A percentile compares a stretch with the other conserved stretches of the same genome.
Conservation (phyloP, 1,140 invertebrate species). For the Platyscapa corneri region DNA sequence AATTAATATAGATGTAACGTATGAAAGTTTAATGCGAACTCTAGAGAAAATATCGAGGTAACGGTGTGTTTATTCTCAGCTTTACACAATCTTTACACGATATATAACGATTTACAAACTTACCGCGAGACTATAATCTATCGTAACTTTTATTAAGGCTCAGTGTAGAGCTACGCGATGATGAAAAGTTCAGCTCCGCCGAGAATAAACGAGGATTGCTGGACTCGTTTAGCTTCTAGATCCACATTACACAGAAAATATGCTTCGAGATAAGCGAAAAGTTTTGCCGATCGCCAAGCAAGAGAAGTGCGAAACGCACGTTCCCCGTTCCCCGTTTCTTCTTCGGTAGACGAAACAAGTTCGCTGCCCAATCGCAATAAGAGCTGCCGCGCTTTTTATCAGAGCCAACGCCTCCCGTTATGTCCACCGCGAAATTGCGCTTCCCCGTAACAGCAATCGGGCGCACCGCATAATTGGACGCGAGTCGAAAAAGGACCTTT, state of each 20-base stretch:
- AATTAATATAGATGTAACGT: no score
- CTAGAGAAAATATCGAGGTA: background rate
- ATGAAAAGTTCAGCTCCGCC: no score
- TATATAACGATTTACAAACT: background rate
- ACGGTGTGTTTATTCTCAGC: background rate
- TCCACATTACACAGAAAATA: no score
- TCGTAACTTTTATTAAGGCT: background rate
- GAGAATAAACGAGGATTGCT: no score
- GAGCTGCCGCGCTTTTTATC: background rate
- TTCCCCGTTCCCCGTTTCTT: background rate
- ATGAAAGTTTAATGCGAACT: background rate
- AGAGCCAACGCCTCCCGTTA: background rate
- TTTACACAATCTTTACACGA: background rate
- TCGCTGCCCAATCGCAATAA: background rate
- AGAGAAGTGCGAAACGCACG: background rate
- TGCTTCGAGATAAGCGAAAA: background rate
- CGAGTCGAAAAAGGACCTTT: slow-evolving; percentile 10
- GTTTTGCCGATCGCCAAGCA: background rate
- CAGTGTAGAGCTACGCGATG: no score
- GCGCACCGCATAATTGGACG: slow-evolving; percentile 13
- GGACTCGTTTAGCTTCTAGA: no score
- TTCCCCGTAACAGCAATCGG: background rate
- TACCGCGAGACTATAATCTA: background rate
- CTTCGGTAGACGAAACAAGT: background rate
- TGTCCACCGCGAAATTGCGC: background rate